These are phyloP conservation scores for Omphaloscelis lunosa DNA, from an alignment of 2,888 invertebrate species.

Conservation along the genomic window DNA sequence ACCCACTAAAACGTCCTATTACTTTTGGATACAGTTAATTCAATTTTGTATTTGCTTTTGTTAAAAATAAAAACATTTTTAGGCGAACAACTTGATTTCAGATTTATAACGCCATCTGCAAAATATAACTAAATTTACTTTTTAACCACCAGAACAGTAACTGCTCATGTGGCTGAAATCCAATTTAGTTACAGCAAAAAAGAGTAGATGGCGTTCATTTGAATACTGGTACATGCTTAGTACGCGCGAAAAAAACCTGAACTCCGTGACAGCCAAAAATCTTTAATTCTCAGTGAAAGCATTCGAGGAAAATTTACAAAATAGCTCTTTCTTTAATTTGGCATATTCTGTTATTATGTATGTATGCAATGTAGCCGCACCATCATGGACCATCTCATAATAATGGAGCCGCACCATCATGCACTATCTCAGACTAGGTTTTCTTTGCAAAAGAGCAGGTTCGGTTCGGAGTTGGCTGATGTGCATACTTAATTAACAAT, in stretches of 20 bases:
- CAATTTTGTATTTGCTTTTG: not conserved
- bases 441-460: not conserved
- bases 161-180: too few relatives aligned
- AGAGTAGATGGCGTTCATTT: constrained; percentile 29
- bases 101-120: constrained; percentile 33
- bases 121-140: not conserved
- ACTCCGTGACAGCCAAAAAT: too few relatives aligned
- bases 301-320: not conserved
- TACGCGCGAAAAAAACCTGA: too few relatives aligned
- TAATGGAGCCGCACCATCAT: not conserved
- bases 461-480: not conserved
- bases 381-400: not conserved
- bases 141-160: not conserved
- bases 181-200: not conserved
- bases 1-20: not conserved
- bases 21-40: too few relatives aligned
- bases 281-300: not conserved
- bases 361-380: not conserved
- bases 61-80: not conserved
- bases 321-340: not conserved
- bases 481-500: not conserved
- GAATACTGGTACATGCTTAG: not conserved
- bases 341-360: not conserved
- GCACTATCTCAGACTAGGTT: not conserved
- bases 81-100: not conserved